Evolutionary conservation across 2,113 vertebrate genomes (phyloP).

Genomic region (Anolis sagrei): DNA sequence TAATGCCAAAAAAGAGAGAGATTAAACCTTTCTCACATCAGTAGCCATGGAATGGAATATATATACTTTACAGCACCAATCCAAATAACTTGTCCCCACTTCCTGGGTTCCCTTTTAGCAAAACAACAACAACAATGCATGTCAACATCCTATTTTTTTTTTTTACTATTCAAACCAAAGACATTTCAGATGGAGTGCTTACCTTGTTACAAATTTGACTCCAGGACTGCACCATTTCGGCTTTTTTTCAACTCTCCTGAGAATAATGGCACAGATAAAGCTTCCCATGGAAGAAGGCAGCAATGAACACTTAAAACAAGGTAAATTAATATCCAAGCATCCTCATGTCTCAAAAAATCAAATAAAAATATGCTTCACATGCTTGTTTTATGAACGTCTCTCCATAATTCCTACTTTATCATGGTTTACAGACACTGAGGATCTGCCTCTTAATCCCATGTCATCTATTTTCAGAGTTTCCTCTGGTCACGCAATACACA

Average conservation of each 20-base stretch:
- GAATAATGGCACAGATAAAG: slow-evolving; percentile 27
- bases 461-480: slow-evolving; percentile 29
- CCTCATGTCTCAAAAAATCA: slow-evolving; percentile 22
- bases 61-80: neutral
- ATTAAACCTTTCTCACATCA: neutral
- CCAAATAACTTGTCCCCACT: neutral
- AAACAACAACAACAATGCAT: neutral
- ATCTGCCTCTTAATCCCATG: slow-evolving; percentile 57
- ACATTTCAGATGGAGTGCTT: neutral
- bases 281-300: neutral
- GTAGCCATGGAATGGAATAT: neutral
- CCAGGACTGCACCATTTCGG: too few species aligned
- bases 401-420: neutral
- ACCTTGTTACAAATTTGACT: too few species aligned
- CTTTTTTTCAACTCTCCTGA: neutral
- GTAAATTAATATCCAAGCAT: slow-evolving; percentile 24
- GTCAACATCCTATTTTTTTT: neutral
- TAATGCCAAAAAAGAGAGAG: neutral
- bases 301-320: slow-evolving; percentile 34
- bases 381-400: slow-evolving; percentile 6
- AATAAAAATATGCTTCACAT: slow-evolving; percentile 28
- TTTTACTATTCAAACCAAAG: neutral
- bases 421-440: slow-evolving; percentile 29
- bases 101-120: neutral
- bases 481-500: slow-evolving; percentile 18